Conservation (phyloP, 2,113 vertebrate genomes). For the Cyphomyrus plagiostoma region DNA sequence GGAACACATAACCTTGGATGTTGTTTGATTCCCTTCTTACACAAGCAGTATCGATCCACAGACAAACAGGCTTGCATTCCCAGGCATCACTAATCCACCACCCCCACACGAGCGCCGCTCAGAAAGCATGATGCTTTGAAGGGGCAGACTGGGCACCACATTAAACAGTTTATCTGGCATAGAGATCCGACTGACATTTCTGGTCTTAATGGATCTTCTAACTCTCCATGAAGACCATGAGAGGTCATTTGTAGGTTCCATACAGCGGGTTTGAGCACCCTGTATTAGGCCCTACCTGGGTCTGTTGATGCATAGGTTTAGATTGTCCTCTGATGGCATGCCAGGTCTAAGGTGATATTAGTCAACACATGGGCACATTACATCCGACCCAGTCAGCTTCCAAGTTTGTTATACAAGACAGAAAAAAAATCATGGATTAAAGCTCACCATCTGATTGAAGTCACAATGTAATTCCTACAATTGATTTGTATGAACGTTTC, state of each 20-base stretch:
- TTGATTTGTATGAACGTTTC: neutral
- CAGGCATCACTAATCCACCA: neutral
- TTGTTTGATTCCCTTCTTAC: neutral
- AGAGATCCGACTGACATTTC: neutral
- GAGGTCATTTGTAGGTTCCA: neutral
- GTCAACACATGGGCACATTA: neutral
- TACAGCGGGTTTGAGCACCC: neutral
- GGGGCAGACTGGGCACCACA: neutral
- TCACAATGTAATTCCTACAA: neutral
- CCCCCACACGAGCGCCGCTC: no score
- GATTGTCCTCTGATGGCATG: neutral
- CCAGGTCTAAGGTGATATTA: neutral
- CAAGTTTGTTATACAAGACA: neutral
- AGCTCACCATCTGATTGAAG: neutral
- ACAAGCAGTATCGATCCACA: conserved; percentile 18
- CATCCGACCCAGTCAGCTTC: neutral
- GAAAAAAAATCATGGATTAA: neutral
- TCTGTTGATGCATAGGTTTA: neutral
- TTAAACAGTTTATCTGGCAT: neutral
- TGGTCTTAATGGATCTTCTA: neutral
- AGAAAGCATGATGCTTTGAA: neutral
- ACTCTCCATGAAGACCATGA: neutral
- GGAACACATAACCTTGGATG: conserved; percentile 17
- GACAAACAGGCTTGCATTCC: neutral
- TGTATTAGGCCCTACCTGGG: neutral